Evolutionary conservation across 1,140 invertebrate species (phyloP).

Genomic region (Asbolus verrucosus): DNA sequence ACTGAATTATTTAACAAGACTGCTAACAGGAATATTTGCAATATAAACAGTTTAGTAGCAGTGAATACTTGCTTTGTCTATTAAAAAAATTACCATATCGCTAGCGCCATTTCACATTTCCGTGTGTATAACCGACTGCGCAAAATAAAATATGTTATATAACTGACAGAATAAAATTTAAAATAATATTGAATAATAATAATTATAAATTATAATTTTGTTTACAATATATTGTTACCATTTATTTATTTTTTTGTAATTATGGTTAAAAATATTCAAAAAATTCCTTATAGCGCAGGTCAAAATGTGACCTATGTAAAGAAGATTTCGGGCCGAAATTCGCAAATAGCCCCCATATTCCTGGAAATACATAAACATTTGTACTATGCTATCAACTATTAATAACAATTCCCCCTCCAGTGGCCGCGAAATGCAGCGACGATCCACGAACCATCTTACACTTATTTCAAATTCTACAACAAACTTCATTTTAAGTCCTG

Average conservation of each 20-base stretch:
- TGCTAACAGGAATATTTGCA: slow-evolving; percentile 21
- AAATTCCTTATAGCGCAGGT: too few species aligned
- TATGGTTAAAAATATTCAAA: too few species aligned
- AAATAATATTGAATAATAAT: too few species aligned
- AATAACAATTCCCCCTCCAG: slow-evolving; percentile 35
- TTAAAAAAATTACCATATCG: too few species aligned
- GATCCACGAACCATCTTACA: slow-evolving; percentile 37
- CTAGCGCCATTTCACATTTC: too few species aligned
- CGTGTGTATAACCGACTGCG: too few species aligned
- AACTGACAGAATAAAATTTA: too few species aligned
- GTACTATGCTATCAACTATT: slow-evolving; percentile 42
- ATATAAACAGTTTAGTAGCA: slow-evolving; percentile 7
- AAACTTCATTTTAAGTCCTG: slow-evolving; percentile 42
- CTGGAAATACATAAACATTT: slow-evolving; percentile 32
- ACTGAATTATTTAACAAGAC: slow-evolving; percentile 8
- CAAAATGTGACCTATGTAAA: slow-evolving; percentile 28
- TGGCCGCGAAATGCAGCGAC: slow-evolving; percentile 39
- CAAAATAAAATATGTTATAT: too few species aligned
- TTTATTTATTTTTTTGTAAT: too few species aligned
- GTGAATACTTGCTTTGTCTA: too few species aligned
- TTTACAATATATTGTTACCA: too few species aligned
- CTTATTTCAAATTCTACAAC: slow-evolving; percentile 55
- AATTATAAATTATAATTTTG: too few species aligned
- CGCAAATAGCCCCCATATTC: slow-evolving; percentile 24
- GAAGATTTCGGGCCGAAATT: slow-evolving; percentile 14